phyloP scores from a whole-genome alignment of 1,140 invertebrate genomes.

The Drosophila bocki region DNA sequence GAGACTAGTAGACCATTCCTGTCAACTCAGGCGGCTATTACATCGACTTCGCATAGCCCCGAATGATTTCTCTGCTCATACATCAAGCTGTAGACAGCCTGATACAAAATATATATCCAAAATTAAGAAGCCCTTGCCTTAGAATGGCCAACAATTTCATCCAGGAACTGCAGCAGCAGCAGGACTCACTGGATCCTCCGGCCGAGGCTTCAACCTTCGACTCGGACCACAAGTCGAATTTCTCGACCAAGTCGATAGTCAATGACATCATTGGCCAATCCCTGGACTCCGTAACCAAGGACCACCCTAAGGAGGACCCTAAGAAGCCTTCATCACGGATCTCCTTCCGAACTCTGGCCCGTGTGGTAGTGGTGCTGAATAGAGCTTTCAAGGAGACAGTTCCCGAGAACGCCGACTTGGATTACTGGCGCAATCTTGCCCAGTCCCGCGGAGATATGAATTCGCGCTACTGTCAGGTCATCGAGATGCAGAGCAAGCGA shows the following conservation, averaged over 20 bases:
- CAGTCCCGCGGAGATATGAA: conserved; percentile 18
- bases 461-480: conserved; percentile 28
- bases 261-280: conserved; percentile 15
- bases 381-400: neutral
- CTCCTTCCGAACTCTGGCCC: conserved; percentile 33
- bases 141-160: conserved; percentile 19
- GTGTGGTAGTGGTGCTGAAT: conserved; percentile 31
- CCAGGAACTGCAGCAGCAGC: neutral
- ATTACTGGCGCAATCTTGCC: conserved; percentile 59
- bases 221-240: neutral
- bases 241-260: conserved; percentile 1
- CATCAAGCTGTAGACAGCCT: conserved; percentile 1
- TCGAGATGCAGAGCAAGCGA: conserved; percentile 42
- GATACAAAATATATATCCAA: conserved; percentile 20
- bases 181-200: neutral
- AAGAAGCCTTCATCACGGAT: neutral
- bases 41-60: neutral
- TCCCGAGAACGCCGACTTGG: conserved; percentile 2
- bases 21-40: neutral
- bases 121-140: conserved; percentile 4
- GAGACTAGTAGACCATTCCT: neutral
- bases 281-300: neutral
- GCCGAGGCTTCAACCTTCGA: neutral
- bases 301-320: neutral
- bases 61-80: neutral